Conservation (phyloP, 2,797 vertebrate species). For the Echiichthys vipera region DNA sequence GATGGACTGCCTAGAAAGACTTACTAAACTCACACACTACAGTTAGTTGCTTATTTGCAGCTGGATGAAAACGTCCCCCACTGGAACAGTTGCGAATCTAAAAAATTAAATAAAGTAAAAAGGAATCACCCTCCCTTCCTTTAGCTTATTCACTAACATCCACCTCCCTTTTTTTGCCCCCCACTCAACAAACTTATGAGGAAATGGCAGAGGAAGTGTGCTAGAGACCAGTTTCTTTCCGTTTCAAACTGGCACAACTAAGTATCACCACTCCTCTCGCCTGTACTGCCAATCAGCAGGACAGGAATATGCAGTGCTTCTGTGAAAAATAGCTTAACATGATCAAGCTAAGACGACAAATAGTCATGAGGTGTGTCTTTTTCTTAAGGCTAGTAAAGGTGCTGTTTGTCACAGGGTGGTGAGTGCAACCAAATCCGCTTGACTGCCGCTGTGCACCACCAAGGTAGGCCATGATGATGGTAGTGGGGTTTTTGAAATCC, state of each 20-base stretch:
- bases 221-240: conserved; percentile 76
- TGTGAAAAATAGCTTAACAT: conserved; percentile 49
- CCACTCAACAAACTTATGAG: conserved; percentile 68
- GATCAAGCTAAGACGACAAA: conserved; percentile 21
- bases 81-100: conserved; percentile 1
- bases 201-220: conserved; percentile 85
- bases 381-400: conserved; percentile 5
- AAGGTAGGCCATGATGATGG: background rate
- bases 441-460: background rate
- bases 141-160: conserved; percentile 4
- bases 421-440: conserved; percentile 7
- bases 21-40: conserved; percentile 39
- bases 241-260: conserved; percentile 66
- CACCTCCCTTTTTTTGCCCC: conserved; percentile 20
- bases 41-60: conserved; percentile 51
- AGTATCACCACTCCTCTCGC: conserved; percentile 40
- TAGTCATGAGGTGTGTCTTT: conserved; percentile 26
- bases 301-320: conserved; percentile 17
- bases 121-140: conserved; percentile 14
- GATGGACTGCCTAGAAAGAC: conserved; percentile 37
- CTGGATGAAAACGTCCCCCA: conserved; percentile 7
- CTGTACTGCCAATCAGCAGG: conserved; percentile 54
- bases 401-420: conserved; percentile 34
- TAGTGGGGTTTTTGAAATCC: conserved; percentile 11
- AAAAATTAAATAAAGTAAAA: too few relatives aligned